Conservation (phyloP, 2,797 vertebrate species). For the Eptatretus atami region DNA sequence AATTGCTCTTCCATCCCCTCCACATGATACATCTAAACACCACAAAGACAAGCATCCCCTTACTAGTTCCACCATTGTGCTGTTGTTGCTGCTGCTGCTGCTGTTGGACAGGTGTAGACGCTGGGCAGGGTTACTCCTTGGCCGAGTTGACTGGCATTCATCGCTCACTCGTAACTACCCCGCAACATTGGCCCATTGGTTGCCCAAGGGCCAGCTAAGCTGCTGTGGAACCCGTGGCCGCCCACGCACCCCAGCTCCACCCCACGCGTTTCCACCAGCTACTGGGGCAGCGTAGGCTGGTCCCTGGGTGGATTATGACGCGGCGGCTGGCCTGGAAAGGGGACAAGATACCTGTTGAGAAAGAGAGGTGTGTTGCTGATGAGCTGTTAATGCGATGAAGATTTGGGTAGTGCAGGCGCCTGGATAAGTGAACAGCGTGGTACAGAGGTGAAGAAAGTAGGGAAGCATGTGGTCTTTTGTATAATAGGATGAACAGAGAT, state of each 20-base stretch:
- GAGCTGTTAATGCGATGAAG: too few species aligned
- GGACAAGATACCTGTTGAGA: background rate
- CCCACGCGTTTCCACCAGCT: background rate
- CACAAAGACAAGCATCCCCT: conserved; percentile 11
- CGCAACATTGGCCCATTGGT: conserved; percentile 15
- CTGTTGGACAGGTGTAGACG: background rate
- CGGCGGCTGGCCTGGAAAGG: background rate
- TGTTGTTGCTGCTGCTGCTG: conserved; percentile 14
- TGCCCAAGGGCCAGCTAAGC: conserved; percentile 12
- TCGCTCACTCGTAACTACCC: conserved; percentile 10
- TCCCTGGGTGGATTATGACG: background rate
- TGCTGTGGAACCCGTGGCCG: conserved; percentile 21
- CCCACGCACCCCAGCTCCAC: conserved; percentile 19
- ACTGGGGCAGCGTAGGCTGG: background rate
- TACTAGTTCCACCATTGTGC: conserved; percentile 67
- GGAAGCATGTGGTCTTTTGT: too few species aligned
- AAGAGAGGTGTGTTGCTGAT: too few species aligned
- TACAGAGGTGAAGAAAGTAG: too few species aligned
- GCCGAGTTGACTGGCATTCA: conserved; percentile 10
- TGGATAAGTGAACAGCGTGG: too few species aligned
- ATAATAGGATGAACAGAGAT: too few species aligned
- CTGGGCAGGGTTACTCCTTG: conserved; percentile 13
- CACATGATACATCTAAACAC: background rate
- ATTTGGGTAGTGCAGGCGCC: too few species aligned
- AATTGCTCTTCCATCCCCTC: background rate